A percentile compares a stretch with the other conserved stretches of the same genome.
phyloP scores from a whole-genome alignment of 2,888 invertebrate genomes.

The Agriopis leucophaearia region DNA sequence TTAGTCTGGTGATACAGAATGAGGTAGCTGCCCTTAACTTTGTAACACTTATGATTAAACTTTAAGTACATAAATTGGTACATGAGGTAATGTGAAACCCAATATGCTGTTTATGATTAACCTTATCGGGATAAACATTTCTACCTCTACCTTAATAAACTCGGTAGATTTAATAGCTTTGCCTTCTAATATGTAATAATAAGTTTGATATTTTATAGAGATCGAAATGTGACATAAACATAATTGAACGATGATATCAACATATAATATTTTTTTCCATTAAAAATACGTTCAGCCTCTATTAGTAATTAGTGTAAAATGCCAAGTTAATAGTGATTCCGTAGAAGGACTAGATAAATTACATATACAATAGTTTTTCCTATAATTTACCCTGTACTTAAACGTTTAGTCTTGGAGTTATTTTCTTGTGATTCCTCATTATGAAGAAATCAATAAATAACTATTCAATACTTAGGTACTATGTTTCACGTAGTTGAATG shows the following conservation, averaged over 20 bases:
- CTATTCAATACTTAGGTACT: neutral
- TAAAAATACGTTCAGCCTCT: constrained; percentile 5
- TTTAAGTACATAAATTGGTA: constrained; percentile 13
- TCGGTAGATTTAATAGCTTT: constrained; percentile 54
- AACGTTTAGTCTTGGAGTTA: constrained; percentile 13
- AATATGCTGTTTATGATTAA: constrained; percentile 60
- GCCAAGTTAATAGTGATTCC: constrained; percentile 22
- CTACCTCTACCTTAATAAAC: constrained; percentile 53
- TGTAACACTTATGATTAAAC: constrained; percentile 47
- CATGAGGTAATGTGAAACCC: constrained; percentile 58
- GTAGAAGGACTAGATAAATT: constrained; percentile 28
- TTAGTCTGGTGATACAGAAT: neutral
- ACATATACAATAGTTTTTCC: constrained; percentile 24
- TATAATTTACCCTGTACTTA: constrained; percentile 24
- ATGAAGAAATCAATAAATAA: constrained; percentile 6
- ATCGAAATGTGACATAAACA: constrained; percentile 26
- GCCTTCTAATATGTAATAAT: constrained; percentile 55
- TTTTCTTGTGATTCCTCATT: constrained; percentile 17
- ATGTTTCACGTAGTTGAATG: constrained; percentile 5
- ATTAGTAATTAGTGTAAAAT: constrained; percentile 29
- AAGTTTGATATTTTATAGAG: constrained; percentile 29
- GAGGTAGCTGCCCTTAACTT: constrained; percentile 17
- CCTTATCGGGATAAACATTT: constrained; percentile 56
- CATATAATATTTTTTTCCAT: constrained; percentile 3
- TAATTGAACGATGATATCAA: constrained; percentile 11